Evolutionary conservation across 2,888 invertebrate genomes (phyloP), one percentile per base, ranked within the genome.

Genomic region (Drosophila fulvimacula): DNA sequence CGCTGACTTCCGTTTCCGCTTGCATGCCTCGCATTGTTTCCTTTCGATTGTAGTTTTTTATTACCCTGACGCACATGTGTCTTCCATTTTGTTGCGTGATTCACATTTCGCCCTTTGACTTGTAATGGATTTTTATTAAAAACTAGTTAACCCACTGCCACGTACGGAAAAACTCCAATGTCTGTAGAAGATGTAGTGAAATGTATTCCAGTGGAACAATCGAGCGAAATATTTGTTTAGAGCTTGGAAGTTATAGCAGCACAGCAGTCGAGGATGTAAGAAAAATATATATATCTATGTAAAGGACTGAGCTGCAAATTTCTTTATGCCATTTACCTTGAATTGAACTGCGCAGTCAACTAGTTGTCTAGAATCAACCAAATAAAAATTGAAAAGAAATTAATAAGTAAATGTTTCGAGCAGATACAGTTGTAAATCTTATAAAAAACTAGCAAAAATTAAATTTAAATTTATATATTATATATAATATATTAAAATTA

Each of bases 1-100:
- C 69, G 67, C 75, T 65, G 70, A 79, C 83, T 83, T 83, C 83
- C 83, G 83, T 72, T 79, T 83, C 83, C 83, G 86, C 79, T 77
- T 79, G 83, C 79, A 73, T 71, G 59, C 58, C 60, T 58, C 61
- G 48, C 65, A 69, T 73, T 73, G 65, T 59, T 73, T 82, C 76
- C 53, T 72, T 76, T 81, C 73, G 75, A 67, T 77, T 70, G 66
- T 65, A 56, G 19, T 38, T 24, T 60, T 73, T 64, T 73, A 70
- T 73, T 64, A 69, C 58, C 55, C 63, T 69, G 38, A 55, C 57
- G 51, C 79, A 76, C 64, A 81, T 73, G 73, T 63, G 56, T 49
- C 65, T 61, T 53, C 48, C 65, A 69, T 69, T 67, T 42, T 69
- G 57, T 63, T 60, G 60, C 57, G 46, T 66, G 41, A 58, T 64